Conservation (phyloP, 2,113 vertebrate species). For the Danionella cerebrum region DNA sequence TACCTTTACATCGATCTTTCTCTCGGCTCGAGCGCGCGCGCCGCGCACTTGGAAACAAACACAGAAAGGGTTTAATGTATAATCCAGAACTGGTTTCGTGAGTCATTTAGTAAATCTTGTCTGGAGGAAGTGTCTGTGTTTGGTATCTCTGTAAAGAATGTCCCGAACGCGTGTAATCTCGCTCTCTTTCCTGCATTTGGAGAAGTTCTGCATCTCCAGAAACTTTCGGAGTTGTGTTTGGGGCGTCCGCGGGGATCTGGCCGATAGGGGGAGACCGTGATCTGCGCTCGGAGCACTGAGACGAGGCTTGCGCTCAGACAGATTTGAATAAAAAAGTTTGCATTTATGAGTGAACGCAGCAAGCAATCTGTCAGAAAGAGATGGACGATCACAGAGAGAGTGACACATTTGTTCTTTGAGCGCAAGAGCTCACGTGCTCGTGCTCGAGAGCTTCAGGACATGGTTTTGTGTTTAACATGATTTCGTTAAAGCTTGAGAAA, state of each 20-base stretch:
- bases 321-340: no score
- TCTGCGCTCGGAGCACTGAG: constrained; percentile 29
- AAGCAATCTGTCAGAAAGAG: no score
- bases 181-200: not conserved
- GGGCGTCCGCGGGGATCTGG: not conserved
- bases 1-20: not conserved
- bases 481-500: no score
- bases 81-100: not conserved
- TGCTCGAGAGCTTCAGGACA: no score
- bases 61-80: not conserved
- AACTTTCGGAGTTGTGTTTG: no score
- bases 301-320: no score
- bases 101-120: not conserved
- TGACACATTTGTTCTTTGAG: no score
- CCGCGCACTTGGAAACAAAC: not conserved
- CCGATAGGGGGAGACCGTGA: constrained; percentile 76
- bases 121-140: not conserved
- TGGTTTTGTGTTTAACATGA: no score
- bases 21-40: not conserved
- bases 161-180: no score
- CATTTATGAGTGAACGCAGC: no score
- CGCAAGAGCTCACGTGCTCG: no score
- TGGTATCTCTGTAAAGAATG: not conserved
- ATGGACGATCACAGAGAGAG: no score
- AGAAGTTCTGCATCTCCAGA: not conserved